A percentile compares a stretch with the other conserved stretches of the same genome.
Conservation (phyloP, 2,113 vertebrate genomes). For the Clarias magur region DNA sequence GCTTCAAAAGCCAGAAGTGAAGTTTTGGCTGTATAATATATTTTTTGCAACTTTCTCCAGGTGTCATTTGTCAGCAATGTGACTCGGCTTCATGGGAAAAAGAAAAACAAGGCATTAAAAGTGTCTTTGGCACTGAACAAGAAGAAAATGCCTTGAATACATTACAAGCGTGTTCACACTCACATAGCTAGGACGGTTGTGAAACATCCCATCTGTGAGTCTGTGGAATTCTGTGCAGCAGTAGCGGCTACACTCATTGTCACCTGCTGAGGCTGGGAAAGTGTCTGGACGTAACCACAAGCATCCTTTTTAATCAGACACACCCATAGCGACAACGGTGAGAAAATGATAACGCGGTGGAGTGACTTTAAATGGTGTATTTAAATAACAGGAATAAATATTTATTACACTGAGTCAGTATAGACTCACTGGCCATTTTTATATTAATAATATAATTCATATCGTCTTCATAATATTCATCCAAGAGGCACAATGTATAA, state of each 20-base stretch:
- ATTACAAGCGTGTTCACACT: not conserved
- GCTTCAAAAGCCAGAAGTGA: not conserved
- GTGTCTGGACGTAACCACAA: constrained; percentile 25
- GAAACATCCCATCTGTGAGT: not conserved
- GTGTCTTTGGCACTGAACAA: not conserved
- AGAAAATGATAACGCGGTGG: not conserved
- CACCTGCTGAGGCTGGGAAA: constrained; percentile 29
- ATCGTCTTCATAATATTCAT: not conserved
- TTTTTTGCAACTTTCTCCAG: not conserved
- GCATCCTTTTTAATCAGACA: not conserved
- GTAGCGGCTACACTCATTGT: not conserved
- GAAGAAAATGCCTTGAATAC: not conserved
- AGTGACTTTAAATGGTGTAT: not conserved
- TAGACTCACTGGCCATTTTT: not conserved
- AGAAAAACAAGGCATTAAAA: not conserved
- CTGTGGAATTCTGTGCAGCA: not conserved
- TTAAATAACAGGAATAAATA: not conserved
- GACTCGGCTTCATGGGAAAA: not conserved
- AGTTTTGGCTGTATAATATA: not conserved
- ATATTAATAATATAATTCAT: not conserved
- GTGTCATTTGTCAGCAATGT: constrained; percentile 7
- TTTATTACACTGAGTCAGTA: not conserved
- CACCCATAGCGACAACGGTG: not conserved
- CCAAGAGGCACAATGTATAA: not conserved
- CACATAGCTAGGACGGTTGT: not conserved